Base-by-base conservation (phyloP, 2,888 invertebrate genomes). In the Ptilodon capucinus region DNA sequence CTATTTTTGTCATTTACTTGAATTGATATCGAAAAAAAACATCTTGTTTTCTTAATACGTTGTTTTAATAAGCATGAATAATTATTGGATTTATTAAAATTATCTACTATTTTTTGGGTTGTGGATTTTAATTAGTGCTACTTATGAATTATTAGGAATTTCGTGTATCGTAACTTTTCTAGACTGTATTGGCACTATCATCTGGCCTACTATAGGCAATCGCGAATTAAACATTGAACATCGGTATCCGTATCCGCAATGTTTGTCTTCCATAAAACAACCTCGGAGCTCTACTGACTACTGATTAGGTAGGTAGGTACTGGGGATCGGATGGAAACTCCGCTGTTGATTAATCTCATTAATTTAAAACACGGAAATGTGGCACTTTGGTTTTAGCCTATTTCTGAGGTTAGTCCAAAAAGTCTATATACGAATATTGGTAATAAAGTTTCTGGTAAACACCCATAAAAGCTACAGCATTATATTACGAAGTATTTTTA, bases 401-500 rank as follows among this genome's bases (percentile, higher is more conserved):
- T 32, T 7, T 14, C 32, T 4, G 2, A 14, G 14, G 14, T 14
- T 7, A 14, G 14, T 32, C 14, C 0, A 32, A 32, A 32, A 7
- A 2, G 17, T 2, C 34, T 6, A 4, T 0, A 16, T 34, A 11
- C 9, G 16, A 35, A 5, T 16, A 34, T 30, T 32, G 32, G 13
- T 32, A n/a, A 30, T 30, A 2, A 32, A 8, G 25, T 13, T 13
- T n/a, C n/a, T 32, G 7, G 8, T 8, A 13, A n/a, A n/a, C 14
- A 13, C 3, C 32, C 32, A 13, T 32, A 32, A 32, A 11, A 8
- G 13, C 13, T 6, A 11, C 11, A 3, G 17, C 8, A 18, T 4
- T 35, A 1, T 9, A 48, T 42, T 19, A 41, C 35, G 41, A 53
- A 51, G 60, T 51, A 47, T 41, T 17, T 48, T 40, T 21, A 48